Evolutionary conservation across 2,113 vertebrate species (phyloP).

Genomic region (Callaeas wilsoni): DNA sequence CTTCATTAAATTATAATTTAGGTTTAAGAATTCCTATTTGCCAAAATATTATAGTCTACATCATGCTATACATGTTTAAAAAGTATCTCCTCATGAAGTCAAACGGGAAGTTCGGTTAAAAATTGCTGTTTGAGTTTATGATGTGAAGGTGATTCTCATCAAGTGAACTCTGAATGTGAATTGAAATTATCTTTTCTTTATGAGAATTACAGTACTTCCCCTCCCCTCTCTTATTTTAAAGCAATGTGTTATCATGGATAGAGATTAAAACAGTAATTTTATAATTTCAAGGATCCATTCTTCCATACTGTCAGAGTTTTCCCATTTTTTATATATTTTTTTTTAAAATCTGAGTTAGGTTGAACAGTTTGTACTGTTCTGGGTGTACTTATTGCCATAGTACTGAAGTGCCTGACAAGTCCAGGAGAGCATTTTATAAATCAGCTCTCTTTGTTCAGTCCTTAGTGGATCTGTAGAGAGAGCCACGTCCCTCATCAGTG

Average conservation of each 20-base stretch:
- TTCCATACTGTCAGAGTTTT: neutral
- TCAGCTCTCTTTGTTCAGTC: neutral
- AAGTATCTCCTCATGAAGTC: neutral
- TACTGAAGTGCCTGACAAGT: neutral
- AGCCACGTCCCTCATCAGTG: neutral
- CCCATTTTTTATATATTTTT: neutral
- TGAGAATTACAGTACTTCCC: neutral
- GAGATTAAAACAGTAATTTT: neutral
- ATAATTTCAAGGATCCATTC: neutral
- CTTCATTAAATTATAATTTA: neutral
- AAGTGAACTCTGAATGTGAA: neutral
- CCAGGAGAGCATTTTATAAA: neutral
- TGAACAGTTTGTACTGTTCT: neutral
- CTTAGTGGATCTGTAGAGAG: neutral
- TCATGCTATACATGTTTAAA: neutral
- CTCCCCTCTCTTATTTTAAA: neutral
- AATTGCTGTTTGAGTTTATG: neutral
- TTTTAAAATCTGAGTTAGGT: neutral
- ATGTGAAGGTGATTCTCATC: neutral
- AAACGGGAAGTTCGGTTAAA: neutral
- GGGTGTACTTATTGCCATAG: neutral
- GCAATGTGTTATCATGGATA: neutral
- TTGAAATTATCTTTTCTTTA: neutral
- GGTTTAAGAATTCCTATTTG: neutral
- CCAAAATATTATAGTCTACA: neutral